Conservation (phyloP, 2,888 invertebrate species). For the Tachina grossa region DNA sequence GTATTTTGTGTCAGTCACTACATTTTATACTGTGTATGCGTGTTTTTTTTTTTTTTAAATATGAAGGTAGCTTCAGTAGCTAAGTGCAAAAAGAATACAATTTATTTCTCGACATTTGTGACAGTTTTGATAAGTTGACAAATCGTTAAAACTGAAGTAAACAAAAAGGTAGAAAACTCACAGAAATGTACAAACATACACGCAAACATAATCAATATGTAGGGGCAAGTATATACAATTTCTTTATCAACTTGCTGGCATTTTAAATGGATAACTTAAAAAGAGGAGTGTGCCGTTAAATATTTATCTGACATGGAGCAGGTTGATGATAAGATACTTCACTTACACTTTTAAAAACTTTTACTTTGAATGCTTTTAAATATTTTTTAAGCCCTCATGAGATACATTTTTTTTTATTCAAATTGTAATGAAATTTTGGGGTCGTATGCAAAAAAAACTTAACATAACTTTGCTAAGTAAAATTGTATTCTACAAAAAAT, state of each 20-base stretch:
- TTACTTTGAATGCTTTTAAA: no score
- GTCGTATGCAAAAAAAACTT: no score
- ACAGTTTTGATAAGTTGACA: conserved; percentile 67
- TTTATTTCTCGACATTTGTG: conserved; percentile 62
- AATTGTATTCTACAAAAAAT: no score
- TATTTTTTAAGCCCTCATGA: no score
- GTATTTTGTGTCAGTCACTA: not conserved
- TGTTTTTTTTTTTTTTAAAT: conserved; percentile 7
- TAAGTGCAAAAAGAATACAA: conserved; percentile 45
- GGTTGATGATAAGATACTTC: no score
- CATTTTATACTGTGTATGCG: not conserved
- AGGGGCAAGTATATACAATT: not conserved
- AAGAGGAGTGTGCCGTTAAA: no score
- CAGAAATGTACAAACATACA: not conserved
- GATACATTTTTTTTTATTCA: no score
- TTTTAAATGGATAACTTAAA: no score
- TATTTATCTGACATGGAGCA: no score
- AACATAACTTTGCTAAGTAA: no score
- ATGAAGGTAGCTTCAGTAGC: not conserved
- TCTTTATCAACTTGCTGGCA: not conserved
- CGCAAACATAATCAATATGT: not conserved
- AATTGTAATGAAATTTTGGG: no score
- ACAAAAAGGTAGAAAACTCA: not conserved
- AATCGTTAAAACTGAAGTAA: conserved; percentile 56
- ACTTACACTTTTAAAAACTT: no score